Conservation (phyloP, 2,797 vertebrate genomes). For the Peromyscus eremicus region DNA sequence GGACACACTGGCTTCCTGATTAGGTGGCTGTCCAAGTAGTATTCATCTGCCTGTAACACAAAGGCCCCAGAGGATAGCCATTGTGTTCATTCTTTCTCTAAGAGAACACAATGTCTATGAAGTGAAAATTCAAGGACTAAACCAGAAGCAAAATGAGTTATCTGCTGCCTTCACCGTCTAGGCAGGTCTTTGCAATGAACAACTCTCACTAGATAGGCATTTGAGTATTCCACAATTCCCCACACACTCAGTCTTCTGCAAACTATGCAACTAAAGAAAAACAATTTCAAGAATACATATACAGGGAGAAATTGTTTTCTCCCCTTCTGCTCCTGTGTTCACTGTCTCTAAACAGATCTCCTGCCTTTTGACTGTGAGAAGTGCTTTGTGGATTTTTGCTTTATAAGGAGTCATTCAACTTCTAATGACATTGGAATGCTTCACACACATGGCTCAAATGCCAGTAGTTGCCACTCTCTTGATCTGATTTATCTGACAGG, state of each 20-base stretch:
- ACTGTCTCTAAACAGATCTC: neutral
- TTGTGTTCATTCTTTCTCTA: neutral
- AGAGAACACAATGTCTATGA: neutral
- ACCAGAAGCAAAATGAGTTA: neutral
- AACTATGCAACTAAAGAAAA: constrained; percentile 11
- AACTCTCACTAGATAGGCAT: neutral
- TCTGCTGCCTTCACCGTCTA: neutral
- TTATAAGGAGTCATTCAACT: neutral
- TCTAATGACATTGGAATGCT: neutral
- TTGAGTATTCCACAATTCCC: neutral
- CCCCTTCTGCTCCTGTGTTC: neutral
- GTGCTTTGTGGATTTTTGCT: neutral
- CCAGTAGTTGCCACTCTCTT: neutral
- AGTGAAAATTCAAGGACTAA: neutral
- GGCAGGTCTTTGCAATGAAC: neutral
- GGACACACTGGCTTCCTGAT: neutral
- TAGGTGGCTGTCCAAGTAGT: too few relatives aligned
- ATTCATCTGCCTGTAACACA: neutral
- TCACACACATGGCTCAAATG: neutral
- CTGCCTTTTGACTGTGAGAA: neutral
- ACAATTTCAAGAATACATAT: neutral
- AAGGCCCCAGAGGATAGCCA: neutral
- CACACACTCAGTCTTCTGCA: neutral
- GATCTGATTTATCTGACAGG: neutral
- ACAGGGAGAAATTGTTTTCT: constrained; percentile 36